Conservation (phyloP, 1,140 invertebrate species). For the Wasmannia auropunctata region DNA sequence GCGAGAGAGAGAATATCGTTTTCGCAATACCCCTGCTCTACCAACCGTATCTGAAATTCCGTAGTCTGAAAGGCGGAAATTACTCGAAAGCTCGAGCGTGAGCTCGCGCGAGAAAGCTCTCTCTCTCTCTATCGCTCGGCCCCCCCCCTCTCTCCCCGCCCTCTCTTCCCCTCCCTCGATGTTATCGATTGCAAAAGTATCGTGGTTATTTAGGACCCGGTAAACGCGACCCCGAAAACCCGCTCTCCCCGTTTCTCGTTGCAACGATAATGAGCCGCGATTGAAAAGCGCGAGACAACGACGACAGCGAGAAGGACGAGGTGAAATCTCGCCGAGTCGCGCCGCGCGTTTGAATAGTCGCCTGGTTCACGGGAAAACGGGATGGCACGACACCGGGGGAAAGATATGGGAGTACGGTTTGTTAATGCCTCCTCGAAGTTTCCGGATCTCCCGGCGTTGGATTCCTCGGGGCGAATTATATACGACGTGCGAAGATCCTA, state of each 20-base stretch:
- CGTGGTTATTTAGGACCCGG: neutral
- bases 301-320: neutral
- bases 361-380: neutral
- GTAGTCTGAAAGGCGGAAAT: constrained; percentile 46
- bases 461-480: neutral
- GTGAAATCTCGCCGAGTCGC: constrained; percentile 2
- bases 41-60: constrained; percentile 31
- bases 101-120: constrained; percentile 4
- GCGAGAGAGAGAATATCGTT: constrained; percentile 47
- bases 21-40: neutral
- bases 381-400: too few relatives aligned
- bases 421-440: constrained; percentile 19
- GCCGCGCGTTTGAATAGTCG: neutral
- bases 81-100: constrained; percentile 19
- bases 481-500: neutral
- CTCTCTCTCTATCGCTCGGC: neutral
- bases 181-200: constrained; percentile 22
- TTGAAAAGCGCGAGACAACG: constrained; percentile 13
- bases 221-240: neutral
- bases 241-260: too few relatives aligned
- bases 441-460: neutral
- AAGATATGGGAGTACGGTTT: neutral
- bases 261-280: constrained; percentile 18
- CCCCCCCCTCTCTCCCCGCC: too few relatives aligned
- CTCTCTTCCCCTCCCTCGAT: too few relatives aligned